Percentiles rank a stretch among this genome's conserved stretches.
Conservation (phyloP, 1,140 invertebrate genomes). For the Aleiodes sp. region DNA sequence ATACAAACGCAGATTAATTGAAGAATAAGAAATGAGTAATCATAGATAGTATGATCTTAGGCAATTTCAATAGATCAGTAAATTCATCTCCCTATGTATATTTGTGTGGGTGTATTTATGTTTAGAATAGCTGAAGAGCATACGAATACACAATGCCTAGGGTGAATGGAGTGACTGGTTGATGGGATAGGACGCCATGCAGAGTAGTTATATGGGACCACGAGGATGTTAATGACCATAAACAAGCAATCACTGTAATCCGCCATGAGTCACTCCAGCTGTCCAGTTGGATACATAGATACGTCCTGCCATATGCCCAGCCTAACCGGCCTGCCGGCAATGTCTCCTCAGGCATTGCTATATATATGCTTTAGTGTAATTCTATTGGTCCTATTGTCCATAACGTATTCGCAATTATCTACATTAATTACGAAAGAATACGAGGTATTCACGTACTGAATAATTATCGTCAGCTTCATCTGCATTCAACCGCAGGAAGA, state of each 20-base stretch:
- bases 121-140: neutral
- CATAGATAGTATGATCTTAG: too few relatives aligned
- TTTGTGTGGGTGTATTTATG: too few relatives aligned
- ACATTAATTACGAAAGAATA: neutral
- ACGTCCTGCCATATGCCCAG: conserved; percentile 56
- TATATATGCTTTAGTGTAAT: neutral
- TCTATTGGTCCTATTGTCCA: neutral
- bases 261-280: conserved; percentile 64
- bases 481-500: neutral
- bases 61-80: too few relatives aligned
- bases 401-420: neutral
- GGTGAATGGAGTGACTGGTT: conserved; percentile 28
- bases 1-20: too few relatives aligned
- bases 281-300: conserved; percentile 55
- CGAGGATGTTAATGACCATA: conserved; percentile 65
- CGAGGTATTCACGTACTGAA: too few relatives aligned
- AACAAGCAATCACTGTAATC: conserved; percentile 65
- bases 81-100: too few relatives aligned
- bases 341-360: conserved; percentile 27
- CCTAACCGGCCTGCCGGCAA: conserved; percentile 42
- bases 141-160: conserved; percentile 3
- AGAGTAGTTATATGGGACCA: conserved; percentile 59
- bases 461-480: too few relatives aligned
- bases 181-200: conserved; percentile 57
- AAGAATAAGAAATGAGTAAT: too few relatives aligned